Evolutionary conservation across 2,113 vertebrate genomes (phyloP), one percentile per base, ranked within the genome.

Genomic region (Channa argus): DNA sequence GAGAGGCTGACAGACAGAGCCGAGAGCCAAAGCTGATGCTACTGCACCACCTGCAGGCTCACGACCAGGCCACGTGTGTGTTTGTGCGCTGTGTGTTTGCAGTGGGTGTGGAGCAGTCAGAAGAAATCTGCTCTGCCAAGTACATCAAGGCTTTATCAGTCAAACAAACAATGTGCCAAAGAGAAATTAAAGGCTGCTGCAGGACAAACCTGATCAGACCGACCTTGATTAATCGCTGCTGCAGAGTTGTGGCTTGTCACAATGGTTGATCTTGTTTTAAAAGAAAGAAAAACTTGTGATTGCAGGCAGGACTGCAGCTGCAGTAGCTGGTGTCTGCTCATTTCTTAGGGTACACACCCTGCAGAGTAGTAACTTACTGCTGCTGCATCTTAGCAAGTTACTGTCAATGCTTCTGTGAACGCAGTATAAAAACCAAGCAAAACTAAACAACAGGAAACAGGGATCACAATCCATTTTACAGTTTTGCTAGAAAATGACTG

Each of bases 41-140:
- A 94, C 90, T 92, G 92, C 94, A 86, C 94, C 94, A 94, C 93
- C 94, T 94, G 91, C 93, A 95, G 94, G 94, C 86, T 52, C 68
- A 33, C 36, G 1, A 58, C 68, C 77, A 83, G 11, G 85, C 46
- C 66, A 6, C 60, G 79, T 8, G 36, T 9, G 49, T 36, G 41
- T 53, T 14, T 15, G 8, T 59, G 14, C 61, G 52, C 58, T 65
- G 15, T 63, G 38, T 44, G 34, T 34, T 34, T n/a, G 13, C 68
- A 66, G 66, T 49, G 70, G 65, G 71, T 77, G 81, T 70, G 63
- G 58, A 51, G 15, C 34, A 61, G 52, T 53, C 68, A 39, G 51
- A 44, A 37, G 36, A 8, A 51, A 58, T 45, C 56, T 68, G 10
- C 49, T 37, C 52, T 36, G n/a, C 33, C 47, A 61, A 67, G 49